Base-by-base conservation (phyloP, 2,888 invertebrate genomes). In the Melitaea athalia region DNA sequence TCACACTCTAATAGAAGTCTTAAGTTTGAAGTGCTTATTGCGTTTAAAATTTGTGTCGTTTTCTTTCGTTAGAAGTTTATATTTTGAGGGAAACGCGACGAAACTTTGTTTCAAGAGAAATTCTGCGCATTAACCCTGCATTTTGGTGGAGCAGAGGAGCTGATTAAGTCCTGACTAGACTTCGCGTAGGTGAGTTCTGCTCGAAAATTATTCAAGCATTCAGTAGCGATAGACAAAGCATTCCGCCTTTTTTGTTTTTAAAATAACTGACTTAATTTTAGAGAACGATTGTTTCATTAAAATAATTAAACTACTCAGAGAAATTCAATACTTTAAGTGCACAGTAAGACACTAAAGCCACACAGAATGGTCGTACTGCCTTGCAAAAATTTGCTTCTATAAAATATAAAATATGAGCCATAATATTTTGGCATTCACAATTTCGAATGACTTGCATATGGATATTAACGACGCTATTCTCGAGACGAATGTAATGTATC, bases 361-460 rank as follows among this genome's bases (percentile, higher is more conserved):
- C 1, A 24, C 24, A 1, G 24, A 24, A 24, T 24, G 24, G 24
- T 24, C 24, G 24, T 24, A 24, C 3, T 24, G 24, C 24, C 24
- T 24, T 24, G 24, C 1, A 24, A 10, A 15, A 17, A 15, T 50
- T 50, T 50, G 50, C 17, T 50, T 50, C 15, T n/a, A n/a, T n/a
- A n/a, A n/a, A n/a, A 8, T 8, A 59, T 15, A 47, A 60, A 47
- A 60, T 60, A 3, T 31, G 17, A 17, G 24, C 45, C 45, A 43
- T 64, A 42, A 63, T 42, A 63, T 17, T 57, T 64, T 57, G 57
- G 64, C 57, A 47, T 55, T 64, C 38, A 64, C 24, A 17, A 24
- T 53, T 43, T 2, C 8, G 42, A 43, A 33, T 38, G 57, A 57
- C 57, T 63, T n/a, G 49, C 64, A 31, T 45, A 57, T 57, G 57